These are phyloP conservation scores for Luscinia megarhynchos DNA, from an alignment of 2,797 vertebrate species.

Conservation along the genomic window DNA sequence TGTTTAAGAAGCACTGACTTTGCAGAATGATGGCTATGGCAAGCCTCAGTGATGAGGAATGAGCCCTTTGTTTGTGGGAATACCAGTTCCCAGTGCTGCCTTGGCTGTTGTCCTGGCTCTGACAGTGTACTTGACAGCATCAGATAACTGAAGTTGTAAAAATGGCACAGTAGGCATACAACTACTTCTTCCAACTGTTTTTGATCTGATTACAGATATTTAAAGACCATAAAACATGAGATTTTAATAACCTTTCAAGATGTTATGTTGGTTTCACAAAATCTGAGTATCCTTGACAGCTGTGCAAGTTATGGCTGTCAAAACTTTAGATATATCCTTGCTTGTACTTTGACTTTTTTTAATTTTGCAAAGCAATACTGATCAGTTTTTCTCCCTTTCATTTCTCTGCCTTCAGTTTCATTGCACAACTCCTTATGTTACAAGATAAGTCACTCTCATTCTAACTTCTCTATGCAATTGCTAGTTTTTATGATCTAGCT, in stretches of 20 bases:
- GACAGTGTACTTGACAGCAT: slow-evolving; percentile 18
- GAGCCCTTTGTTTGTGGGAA: slow-evolving; percentile 26
- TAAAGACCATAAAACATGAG: slow-evolving; percentile 11
- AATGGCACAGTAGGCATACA: not conserved
- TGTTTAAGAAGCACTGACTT: slow-evolving; percentile 11
- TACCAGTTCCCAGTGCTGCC: not conserved
- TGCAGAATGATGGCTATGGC: not conserved
- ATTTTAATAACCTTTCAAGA: slow-evolving; percentile 10
- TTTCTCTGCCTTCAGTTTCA: not conserved
- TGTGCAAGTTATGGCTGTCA: not conserved
- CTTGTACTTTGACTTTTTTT: not conserved
- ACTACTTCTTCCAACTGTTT: slow-evolving; percentile 37
- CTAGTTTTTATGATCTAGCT: not conserved
- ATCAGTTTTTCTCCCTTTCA: fast-evolving
- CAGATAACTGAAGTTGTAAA: slow-evolving; percentile 27
- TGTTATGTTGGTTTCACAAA: not conserved
- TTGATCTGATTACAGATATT: slow-evolving; percentile 4
- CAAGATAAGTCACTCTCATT: not conserved
- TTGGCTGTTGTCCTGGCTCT: slow-evolving; percentile 38
- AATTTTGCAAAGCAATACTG: not conserved
- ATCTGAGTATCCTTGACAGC: not conserved
- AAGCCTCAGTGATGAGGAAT: slow-evolving; percentile 25
- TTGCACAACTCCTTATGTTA: not conserved
- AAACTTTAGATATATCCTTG: not conserved
- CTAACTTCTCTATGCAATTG: not conserved